Percentiles rank a stretch among this genome's conserved stretches.
Evolutionary conservation across 2,113 vertebrate species (phyloP).

Genomic region (Todiramphus chloris): DNA sequence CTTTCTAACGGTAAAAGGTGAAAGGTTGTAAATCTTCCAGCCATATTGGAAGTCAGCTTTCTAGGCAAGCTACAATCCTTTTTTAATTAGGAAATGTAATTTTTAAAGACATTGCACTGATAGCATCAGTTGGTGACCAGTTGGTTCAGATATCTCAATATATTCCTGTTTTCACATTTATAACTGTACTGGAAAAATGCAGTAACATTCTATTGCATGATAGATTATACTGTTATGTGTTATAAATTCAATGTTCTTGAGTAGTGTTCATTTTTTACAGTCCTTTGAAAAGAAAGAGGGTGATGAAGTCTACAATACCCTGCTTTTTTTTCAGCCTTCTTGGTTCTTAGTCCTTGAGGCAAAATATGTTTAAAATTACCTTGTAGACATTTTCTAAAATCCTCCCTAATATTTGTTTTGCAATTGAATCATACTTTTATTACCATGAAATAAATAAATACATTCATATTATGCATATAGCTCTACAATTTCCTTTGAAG

Average conservation of each 20-base stretch:
- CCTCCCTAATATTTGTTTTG: slow-evolving; percentile 18
- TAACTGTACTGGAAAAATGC: slow-evolving; percentile 10
- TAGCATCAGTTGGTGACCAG: not conserved
- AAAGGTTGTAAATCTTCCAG: not conserved
- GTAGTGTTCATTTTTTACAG: not conserved
- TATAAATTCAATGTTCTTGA: slow-evolving; percentile 14
- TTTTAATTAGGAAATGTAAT: not conserved
- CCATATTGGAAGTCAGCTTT: not conserved
- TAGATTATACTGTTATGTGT: not conserved
- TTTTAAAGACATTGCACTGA: not conserved
- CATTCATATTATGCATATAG: not conserved
- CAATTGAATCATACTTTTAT: not conserved
- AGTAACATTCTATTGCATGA: not conserved
- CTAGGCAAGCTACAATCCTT: not conserved
- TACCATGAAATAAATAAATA: slow-evolving; percentile 40
- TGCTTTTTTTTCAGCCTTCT: not conserved
- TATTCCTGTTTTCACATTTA: not conserved
- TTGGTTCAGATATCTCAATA: not conserved
- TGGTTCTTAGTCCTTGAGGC: not conserved
- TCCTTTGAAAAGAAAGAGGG: not conserved
- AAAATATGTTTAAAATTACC: slow-evolving; percentile 13
- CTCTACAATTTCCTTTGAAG: not conserved
- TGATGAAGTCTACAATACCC: not conserved
- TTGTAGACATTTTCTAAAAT: slow-evolving; percentile 24
- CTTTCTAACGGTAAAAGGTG: not conserved